Percentiles rank a stretch among this genome's conserved stretches.
Conservation (phyloP, 2,797 vertebrate species). For the Acanthurus lineatus region DNA sequence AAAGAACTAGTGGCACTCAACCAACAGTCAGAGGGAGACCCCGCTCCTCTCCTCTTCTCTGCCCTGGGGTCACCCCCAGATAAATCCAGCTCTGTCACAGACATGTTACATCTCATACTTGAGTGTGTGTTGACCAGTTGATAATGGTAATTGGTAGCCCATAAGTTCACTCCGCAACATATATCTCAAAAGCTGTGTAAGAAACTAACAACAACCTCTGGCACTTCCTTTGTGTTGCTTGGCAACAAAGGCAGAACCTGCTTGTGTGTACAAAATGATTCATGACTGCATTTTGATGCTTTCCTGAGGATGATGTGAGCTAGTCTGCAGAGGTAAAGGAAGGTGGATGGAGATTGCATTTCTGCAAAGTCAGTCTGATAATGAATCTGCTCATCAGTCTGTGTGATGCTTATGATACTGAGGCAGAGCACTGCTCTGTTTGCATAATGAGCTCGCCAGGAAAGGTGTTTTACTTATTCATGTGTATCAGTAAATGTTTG, state of each 20-base stretch:
- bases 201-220: slow-evolving; percentile 49
- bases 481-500: not conserved
- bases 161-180: slow-evolving; percentile 24
- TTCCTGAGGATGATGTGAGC: slow-evolving; percentile 2
- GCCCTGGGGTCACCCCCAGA: too few relatives aligned
- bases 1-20: too few relatives aligned
- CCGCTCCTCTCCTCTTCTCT: too few relatives aligned
- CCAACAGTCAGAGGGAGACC: too few relatives aligned
- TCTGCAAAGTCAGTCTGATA: slow-evolving; percentile 15
- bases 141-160: not conserved
- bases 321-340: slow-evolving; percentile 3
- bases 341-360: not conserved
- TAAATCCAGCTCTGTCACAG: too few relatives aligned
- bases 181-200: slow-evolving; percentile 27
- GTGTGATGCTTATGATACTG: not conserved
- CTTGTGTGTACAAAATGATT: slow-evolving; percentile 34
- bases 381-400: slow-evolving; percentile 11
- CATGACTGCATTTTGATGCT: slow-evolving; percentile 24
- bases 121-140: too few relatives aligned
- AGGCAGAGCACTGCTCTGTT: too few relatives aligned
- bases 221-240: slow-evolving; percentile 67
- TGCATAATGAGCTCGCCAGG: too few relatives aligned
- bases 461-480: not conserved
- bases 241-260: slow-evolving; percentile 63
- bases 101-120: too few relatives aligned